A percentile compares a stretch with the other conserved stretches of the same genome.
phyloP scores from a whole-genome alignment of 2,113 vertebrate species.

The Actinemys pallida region DNA sequence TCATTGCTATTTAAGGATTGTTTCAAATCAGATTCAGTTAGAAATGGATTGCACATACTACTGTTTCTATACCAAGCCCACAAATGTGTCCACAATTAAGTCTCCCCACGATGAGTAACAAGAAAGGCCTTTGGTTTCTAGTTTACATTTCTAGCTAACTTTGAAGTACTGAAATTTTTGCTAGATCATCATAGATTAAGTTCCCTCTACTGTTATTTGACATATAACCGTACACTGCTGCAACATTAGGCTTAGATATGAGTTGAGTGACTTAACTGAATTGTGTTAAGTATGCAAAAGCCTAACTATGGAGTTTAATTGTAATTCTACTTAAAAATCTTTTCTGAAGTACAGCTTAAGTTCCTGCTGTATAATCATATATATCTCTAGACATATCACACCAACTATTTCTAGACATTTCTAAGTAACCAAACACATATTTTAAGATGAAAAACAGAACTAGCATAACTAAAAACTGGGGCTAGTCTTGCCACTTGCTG shows the following conservation, averaged over 20 bases:
- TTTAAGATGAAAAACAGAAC: neutral
- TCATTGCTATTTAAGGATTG: neutral
- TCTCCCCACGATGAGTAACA: neutral
- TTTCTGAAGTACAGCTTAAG: neutral
- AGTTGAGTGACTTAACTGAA: neutral
- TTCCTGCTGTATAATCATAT: neutral
- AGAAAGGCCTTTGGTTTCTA: neutral
- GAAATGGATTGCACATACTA: neutral
- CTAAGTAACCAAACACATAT: neutral
- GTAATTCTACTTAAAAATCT: neutral
- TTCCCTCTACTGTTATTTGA: neutral
- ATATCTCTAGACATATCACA: neutral
- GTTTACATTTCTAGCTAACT: no score
- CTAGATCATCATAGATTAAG: neutral
- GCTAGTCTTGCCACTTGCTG: neutral
- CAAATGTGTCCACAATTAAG: neutral
- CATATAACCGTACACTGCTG: neutral
- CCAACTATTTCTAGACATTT: neutral
- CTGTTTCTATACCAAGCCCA: neutral
- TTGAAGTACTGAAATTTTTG: neutral
- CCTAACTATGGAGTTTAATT: neutral
- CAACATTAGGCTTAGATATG: neutral
- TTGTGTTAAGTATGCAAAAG: neutral
- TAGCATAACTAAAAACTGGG: neutral
- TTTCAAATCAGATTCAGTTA: neutral